Conservation (phyloP, 1,140 invertebrate species). For the Musca vetustissima region DNA sequence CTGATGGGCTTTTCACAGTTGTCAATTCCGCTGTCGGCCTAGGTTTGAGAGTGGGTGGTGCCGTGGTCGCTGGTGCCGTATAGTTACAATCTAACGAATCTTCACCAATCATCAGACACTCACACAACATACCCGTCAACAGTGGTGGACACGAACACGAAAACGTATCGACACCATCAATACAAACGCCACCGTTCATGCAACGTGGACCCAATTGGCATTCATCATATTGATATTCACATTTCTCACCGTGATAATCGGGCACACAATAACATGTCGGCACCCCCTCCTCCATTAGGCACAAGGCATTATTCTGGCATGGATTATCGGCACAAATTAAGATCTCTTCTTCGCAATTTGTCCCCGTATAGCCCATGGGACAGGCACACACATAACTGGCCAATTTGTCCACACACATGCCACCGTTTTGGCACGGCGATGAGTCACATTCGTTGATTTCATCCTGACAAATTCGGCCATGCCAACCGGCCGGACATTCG, state of each 20-base stretch:
- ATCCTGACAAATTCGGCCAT: constrained; percentile 72
- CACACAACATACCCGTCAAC: constrained; percentile 73
- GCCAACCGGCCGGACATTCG: too few relatives aligned
- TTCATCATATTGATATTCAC: constrained; percentile 86
- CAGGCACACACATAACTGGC: too few relatives aligned
- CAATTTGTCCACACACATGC: constrained; percentile 83
- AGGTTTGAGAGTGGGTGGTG: constrained; percentile 31
- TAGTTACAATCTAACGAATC: constrained; percentile 64
- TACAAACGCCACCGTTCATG: constrained; percentile 81
- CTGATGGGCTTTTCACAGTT: constrained; percentile 31
- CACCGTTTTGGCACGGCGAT: constrained; percentile 81
- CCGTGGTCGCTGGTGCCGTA: constrained; percentile 44
- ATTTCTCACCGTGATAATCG: constrained; percentile 84
- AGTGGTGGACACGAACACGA: constrained; percentile 75
- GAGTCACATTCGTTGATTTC: constrained; percentile 81
- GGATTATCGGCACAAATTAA: constrained; percentile 74
- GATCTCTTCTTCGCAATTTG: constrained; percentile 73
- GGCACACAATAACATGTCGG: constrained; percentile 84
- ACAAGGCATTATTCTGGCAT: constrained; percentile 79
- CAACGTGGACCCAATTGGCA: constrained; percentile 77
- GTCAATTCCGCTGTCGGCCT: constrained; percentile 25
- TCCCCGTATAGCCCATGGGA: too few relatives aligned
- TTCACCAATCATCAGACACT: constrained; percentile 66
- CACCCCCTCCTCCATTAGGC: constrained; percentile 73
- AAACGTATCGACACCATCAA: constrained; percentile 81